Evolutionary conservation across 2,888 invertebrate genomes (phyloP).

Genomic region (Charanyca ferruginea): DNA sequence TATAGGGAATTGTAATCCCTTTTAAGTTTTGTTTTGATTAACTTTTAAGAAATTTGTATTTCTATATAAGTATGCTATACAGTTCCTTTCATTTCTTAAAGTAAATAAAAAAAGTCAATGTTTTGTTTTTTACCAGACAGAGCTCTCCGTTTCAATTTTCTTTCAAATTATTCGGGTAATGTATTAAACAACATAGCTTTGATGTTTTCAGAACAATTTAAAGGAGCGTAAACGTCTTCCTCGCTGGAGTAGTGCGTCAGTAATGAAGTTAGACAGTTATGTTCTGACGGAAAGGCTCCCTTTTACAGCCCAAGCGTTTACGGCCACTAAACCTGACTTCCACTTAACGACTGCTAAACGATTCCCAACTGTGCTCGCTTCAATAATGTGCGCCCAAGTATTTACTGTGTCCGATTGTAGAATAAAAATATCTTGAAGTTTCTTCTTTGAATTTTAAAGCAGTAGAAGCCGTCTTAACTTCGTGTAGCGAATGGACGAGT

Average conservation of each 20-base stretch:
- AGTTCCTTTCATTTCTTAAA: background rate
- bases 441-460: constrained; percentile 30
- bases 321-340: constrained; percentile 81
- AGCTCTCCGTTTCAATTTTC: constrained; percentile 8
- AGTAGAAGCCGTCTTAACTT: constrained; percentile 29
- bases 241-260: constrained; percentile 63
- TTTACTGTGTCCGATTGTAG: constrained; percentile 58
- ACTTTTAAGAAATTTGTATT: background rate
- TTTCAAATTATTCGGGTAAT: constrained; percentile 23
- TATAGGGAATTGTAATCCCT: background rate
- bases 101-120: background rate
- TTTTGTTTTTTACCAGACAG: background rate
- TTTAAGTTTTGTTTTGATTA: background rate
- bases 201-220: constrained; percentile 66
- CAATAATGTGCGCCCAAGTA: constrained; percentile 67
- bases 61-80: background rate
- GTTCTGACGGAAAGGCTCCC: constrained; percentile 69
- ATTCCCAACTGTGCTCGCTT: constrained; percentile 72
- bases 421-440: constrained; percentile 53
- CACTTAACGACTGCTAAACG: constrained; percentile 79
- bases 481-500: constrained; percentile 19
- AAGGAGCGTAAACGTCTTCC: constrained; percentile 61
- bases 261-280: constrained; percentile 84
- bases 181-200: constrained; percentile 41
- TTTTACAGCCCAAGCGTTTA: constrained; percentile 82